phyloP scores from a whole-genome alignment of 2,888 invertebrate species.

The Thereva unica region DNA sequence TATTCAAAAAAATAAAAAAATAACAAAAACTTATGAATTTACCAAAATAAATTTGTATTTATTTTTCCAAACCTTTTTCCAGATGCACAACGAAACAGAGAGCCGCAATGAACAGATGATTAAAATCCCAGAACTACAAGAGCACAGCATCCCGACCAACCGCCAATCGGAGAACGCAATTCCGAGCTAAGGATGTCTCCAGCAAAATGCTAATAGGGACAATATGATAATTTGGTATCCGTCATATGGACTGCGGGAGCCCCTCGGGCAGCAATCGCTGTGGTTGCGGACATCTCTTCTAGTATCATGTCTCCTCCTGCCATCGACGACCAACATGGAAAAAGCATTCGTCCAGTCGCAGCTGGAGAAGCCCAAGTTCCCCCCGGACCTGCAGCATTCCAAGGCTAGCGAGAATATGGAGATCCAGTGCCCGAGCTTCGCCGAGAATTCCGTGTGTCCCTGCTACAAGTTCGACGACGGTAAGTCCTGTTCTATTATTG shows the following conservation, averaged over 20 bases:
- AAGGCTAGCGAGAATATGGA: constrained; percentile 44
- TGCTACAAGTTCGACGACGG: constrained; percentile 92
- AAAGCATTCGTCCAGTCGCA: constrained; percentile 45
- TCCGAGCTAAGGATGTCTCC: constrained; percentile 10
- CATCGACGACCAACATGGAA: constrained; percentile 47
- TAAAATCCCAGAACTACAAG: neutral
- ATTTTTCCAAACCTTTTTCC: no score
- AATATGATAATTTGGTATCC: constrained; percentile 34
- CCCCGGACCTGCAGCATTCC: constrained; percentile 15
- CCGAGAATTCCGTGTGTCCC: constrained; percentile 81
- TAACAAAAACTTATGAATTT: no score
- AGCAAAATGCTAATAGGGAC: constrained; percentile 34
- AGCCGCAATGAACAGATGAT: neutral
- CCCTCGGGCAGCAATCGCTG: constrained; percentile 16
- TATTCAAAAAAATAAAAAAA: no score
- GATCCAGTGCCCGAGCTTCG: constrained; percentile 72
- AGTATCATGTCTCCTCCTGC: constrained; percentile 46
- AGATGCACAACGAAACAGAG: no score
- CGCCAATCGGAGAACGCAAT: constrained; percentile 5
- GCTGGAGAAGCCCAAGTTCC: constrained; percentile 26
- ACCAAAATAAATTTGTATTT: no score
- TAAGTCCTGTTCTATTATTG: constrained; percentile 50
- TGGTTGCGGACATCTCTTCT: constrained; percentile 32
- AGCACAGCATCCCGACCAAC: constrained; percentile 8
- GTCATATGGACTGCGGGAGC: constrained; percentile 22